Conservation (phyloP, 2,888 invertebrate species). For the Dastarcus helophoroides region DNA sequence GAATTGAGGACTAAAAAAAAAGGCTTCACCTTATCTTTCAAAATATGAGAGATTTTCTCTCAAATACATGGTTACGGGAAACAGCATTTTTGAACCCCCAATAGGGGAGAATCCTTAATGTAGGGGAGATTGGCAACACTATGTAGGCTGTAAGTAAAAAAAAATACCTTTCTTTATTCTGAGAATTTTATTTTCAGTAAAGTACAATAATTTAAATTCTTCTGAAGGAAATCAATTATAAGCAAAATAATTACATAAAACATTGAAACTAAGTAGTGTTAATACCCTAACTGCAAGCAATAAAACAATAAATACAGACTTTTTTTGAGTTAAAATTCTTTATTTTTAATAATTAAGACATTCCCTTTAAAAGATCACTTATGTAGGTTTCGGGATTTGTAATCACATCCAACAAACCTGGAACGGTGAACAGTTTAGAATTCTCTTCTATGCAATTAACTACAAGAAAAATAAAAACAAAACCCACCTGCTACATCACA, state of each 20-base stretch:
- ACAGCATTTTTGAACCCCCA: too few species aligned
- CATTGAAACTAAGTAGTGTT: constrained; percentile 14
- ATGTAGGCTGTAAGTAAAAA: too few species aligned
- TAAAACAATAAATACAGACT: constrained; percentile 20
- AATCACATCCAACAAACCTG: constrained; percentile 55
- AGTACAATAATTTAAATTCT: constrained; percentile 26
- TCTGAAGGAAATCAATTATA: constrained; percentile 23
- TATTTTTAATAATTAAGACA: constrained; percentile 21
- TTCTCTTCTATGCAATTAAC: too few species aligned
- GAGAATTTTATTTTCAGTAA: constrained; percentile 5
- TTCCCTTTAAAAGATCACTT: constrained; percentile 40
- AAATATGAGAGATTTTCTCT: too few species aligned
- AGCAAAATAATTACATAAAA: constrained; percentile 17
- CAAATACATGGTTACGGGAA: too few species aligned
- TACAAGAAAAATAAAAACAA: constrained; percentile 2
- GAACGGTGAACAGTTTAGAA: too few species aligned
- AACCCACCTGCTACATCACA: constrained; percentile 77
- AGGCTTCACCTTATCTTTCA: too few species aligned
- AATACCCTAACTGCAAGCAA: constrained; percentile 15
- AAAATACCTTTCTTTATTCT: too few species aligned
- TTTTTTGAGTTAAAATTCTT: constrained; percentile 18
- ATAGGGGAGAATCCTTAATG: too few species aligned
- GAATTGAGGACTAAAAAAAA: too few species aligned
- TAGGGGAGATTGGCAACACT: too few species aligned
- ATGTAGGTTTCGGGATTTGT: constrained; percentile 52